Evolutionary conservation across 2,888 invertebrate species (phyloP), one percentile per base, ranked within the genome.

Genomic region (Alviniconcha strummeri): DNA sequence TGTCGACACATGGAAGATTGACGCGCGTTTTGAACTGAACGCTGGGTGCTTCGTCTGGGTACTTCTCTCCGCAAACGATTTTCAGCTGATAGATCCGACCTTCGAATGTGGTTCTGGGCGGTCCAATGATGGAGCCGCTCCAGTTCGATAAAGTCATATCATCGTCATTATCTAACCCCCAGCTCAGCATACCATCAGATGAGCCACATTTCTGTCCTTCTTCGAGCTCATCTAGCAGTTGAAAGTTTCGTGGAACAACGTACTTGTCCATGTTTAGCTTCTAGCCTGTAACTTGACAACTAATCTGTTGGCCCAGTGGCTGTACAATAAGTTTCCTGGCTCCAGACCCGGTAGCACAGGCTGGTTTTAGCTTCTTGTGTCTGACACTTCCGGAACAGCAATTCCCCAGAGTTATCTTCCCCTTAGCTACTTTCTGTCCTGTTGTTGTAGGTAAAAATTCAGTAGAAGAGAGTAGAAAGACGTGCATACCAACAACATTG

Each of bases 121-220:
- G 99, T 90, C 99, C 99, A 95, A 99, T 98, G 91, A 99, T 99
- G 97, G 99, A 99, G 91, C 99, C 98, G 94, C 91, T 93, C 99
- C 99, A 99, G 94, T 97, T 97, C 93, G 98, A 98, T 86, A 99
- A 96, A 90, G 98, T 98, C 98, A 98, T 98, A 94, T 99, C 99
- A 95, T 98, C 98, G 93, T 99, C 99, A 93, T 97, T 98, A 95
- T 98, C 98, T 89, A 99, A 95, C 86, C 99, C 99, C 99, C 99
- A 99, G 94, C 98, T 98, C 94, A 99, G 99, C 86, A 98, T 99
- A 88, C 99, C 99, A 96, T 99, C 99, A 88, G 98, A 98, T 92
- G 60, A 8, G 60, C 97, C 97, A 93, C 99, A 99, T 95, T 99
- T 99, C 95, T 99, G 99, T 88, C 99, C 99, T 94, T 98, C 98